Conservation (phyloP, 2,888 invertebrate species). For the Steinernema scapterisci region DNA sequence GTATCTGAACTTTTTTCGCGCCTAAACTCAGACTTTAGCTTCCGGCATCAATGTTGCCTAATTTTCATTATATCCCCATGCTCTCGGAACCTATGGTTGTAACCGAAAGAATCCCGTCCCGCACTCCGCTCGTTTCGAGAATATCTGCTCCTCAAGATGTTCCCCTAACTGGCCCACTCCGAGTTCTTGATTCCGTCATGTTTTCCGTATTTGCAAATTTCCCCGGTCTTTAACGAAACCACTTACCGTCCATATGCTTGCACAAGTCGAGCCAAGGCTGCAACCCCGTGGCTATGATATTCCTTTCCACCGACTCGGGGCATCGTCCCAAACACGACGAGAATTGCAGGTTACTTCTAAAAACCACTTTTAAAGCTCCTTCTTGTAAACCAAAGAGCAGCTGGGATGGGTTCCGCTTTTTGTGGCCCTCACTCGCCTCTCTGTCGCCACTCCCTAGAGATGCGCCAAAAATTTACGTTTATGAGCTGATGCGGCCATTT, state of each 20-base stretch:
- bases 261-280: conserved; percentile 20
- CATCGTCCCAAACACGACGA: neutral
- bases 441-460: conserved; percentile 30
- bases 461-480: conserved; percentile 30
- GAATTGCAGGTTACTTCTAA: conserved; percentile 29
- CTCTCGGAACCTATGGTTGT: too few species aligned
- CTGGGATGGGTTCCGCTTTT: neutral
- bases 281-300: conserved; percentile 13
- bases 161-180: too few species aligned
- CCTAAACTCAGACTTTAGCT: too few species aligned
- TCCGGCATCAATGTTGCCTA: too few species aligned
- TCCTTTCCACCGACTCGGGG: conserved; percentile 17
- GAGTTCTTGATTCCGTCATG: too few species aligned
- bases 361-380: neutral
- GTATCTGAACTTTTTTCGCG: too few species aligned
- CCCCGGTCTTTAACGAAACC: too few species aligned
- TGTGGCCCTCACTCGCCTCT: conserved; percentile 17
- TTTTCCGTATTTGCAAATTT: too few species aligned
- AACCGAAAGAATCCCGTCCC: too few species aligned
- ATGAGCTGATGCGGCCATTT: conserved; percentile 28
- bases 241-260: conserved; percentile 15
- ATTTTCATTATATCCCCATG: too few species aligned
- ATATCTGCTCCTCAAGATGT: too few species aligned
- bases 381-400: conserved; percentile 1
- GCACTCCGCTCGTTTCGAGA: too few species aligned